Conservation (phyloP, 1,140 invertebrate genomes). For the Matsumurasca onukii region DNA sequence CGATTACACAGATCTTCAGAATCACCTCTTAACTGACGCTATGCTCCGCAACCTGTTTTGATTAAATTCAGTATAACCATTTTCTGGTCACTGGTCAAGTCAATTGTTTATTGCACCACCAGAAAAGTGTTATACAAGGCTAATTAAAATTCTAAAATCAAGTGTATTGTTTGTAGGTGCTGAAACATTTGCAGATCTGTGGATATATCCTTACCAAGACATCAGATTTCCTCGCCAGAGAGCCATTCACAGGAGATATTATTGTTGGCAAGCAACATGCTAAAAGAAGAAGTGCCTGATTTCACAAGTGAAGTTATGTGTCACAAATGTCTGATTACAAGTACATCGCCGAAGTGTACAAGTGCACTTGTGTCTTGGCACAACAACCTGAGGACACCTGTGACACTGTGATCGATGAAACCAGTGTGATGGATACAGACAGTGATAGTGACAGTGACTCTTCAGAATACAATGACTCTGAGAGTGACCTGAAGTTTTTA, state of each 20-base stretch:
- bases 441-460: not conserved
- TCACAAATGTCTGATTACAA: not conserved
- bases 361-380: not conserved
- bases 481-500: too few species aligned
- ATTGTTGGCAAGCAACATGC: not conserved
- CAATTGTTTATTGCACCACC: not conserved
- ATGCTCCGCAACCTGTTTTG: too few species aligned
- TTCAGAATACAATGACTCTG: not conserved
- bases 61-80: too few species aligned
- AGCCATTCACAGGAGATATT: not conserved
- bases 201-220: not conserved
- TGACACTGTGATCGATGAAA: not conserved
- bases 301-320: slow-evolving; percentile 7
- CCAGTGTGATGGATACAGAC: not conserved
- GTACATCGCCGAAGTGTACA: not conserved
- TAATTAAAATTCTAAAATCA: not conserved
- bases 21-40: too few species aligned
- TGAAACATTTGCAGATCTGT: slow-evolving; percentile 5
- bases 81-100: not conserved
- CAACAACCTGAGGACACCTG: not conserved
- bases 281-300: slow-evolving; percentile 11
- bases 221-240: not conserved
- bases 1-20: too few species aligned
- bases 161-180: slow-evolving; percentile 2
- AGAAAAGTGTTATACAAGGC: not conserved